A percentile compares a stretch with the other conserved stretches of the same genome.
Conservation (phyloP, 2,797 vertebrate species). For the Paedocypris micromegethes region DNA sequence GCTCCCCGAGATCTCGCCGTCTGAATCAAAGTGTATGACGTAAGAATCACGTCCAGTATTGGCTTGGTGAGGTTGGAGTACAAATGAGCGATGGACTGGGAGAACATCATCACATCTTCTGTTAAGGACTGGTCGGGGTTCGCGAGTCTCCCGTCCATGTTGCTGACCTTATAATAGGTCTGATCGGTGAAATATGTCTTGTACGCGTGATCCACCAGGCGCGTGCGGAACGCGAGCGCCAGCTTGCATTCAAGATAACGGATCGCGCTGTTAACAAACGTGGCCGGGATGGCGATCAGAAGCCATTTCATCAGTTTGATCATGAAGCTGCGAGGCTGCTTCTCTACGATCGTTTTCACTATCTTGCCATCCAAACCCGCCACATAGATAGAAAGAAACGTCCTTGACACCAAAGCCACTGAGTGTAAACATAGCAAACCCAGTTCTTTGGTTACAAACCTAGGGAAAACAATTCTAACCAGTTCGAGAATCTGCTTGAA, state of each 20-base stretch:
- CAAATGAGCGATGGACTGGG: slow-evolving; percentile 91
- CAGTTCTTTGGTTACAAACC: slow-evolving; percentile 79
- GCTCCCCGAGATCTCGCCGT: slow-evolving; percentile 86
- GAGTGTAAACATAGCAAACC: slow-evolving; percentile 89
- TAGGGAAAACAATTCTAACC: slow-evolving; percentile 84
- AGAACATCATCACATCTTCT: slow-evolving; percentile 95
- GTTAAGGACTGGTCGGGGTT: slow-evolving; percentile 97
- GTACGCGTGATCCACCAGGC: slow-evolving; percentile 88
- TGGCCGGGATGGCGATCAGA: slow-evolving; percentile 93
- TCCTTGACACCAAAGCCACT: slow-evolving; percentile 84
- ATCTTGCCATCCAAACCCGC: slow-evolving; percentile 93
- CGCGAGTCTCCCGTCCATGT: slow-evolving; percentile 91
- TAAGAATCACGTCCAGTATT: slow-evolving; percentile 89
- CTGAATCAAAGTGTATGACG: slow-evolving; percentile 92
- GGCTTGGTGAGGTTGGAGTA: slow-evolving; percentile 98
- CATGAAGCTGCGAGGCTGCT: slow-evolving; percentile 80
- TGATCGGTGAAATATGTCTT: slow-evolving; percentile 89
- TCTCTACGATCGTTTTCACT: slow-evolving; percentile 95
- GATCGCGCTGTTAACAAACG: slow-evolving; percentile 97
- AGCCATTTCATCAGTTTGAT: slow-evolving; percentile 90
- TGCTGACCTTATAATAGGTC: slow-evolving; percentile 93
- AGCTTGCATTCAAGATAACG: slow-evolving; percentile 93
- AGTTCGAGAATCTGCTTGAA: slow-evolving; percentile 84
- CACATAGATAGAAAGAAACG: slow-evolving; percentile 95
- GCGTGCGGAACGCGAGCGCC: slow-evolving; percentile 91